Conservation (phyloP, 2,113 vertebrate genomes). For the Pteruthius melanotis region DNA sequence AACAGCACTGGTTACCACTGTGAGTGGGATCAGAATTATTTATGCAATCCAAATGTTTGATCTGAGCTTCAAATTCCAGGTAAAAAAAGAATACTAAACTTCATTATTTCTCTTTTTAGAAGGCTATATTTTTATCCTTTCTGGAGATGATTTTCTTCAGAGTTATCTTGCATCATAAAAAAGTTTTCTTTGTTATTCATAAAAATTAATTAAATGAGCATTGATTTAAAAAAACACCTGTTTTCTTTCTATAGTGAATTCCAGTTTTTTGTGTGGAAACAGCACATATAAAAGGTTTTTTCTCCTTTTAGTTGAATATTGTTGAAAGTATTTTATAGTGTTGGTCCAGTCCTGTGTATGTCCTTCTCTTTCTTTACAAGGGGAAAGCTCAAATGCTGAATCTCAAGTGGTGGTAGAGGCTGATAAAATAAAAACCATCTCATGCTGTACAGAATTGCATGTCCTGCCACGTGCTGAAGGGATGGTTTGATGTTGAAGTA, state of each 20-base stretch:
- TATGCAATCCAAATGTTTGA: background rate
- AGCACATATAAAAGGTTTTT: background rate
- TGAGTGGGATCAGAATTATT: background rate
- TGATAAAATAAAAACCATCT: background rate
- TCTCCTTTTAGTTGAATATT: background rate
- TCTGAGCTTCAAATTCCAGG: background rate
- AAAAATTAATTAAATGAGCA: background rate
- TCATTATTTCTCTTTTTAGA: background rate
- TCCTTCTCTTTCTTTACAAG: background rate
- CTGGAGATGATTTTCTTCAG: background rate
- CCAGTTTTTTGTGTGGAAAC: background rate
- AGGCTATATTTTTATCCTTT: background rate
- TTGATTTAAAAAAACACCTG: background rate
- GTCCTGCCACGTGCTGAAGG: background rate
- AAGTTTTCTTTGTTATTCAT: background rate
- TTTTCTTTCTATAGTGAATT: background rate
- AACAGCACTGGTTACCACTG: background rate
- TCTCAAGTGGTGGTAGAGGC: rapidly evolving
- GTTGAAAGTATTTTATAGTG: background rate
- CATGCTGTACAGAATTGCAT: background rate
- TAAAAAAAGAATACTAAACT: background rate
- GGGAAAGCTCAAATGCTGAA: background rate
- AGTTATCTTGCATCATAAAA: background rate
- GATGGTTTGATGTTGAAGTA: background rate
- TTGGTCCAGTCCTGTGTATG: background rate